A percentile compares a stretch with the other conserved stretches of the same genome.
Conservation (phyloP, 2,797 vertebrate species). For the Harpagifer antarcticus region DNA sequence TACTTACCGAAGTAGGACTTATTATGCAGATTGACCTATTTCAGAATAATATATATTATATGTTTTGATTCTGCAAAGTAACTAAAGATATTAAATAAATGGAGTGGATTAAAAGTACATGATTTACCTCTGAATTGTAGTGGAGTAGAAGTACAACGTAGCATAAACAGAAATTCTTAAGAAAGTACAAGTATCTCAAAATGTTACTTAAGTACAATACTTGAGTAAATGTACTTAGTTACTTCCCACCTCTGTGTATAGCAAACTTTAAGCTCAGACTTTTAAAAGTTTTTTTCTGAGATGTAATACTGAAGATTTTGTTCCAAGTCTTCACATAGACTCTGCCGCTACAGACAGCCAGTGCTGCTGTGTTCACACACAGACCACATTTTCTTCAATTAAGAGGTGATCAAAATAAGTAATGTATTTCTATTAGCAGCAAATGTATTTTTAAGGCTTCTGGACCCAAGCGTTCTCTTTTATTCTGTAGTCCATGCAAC, state of each 20-base stretch:
- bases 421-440: conserved; percentile 27
- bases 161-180: too few relatives aligned
- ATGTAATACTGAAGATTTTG: conserved; percentile 19
- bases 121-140: too few relatives aligned
- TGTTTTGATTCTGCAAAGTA: too few relatives aligned
- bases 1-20: too few relatives aligned
- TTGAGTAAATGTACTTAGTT: too few relatives aligned
- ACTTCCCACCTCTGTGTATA: neutral
- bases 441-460: conserved; percentile 35
- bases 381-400: conserved; percentile 25
- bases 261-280: neutral
- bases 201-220: too few relatives aligned
- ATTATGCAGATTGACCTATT: too few relatives aligned
- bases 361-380: conserved; percentile 26
- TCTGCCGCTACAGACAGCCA: conserved; percentile 32
- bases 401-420: conserved; percentile 40
- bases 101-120: too few relatives aligned
- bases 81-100: too few relatives aligned
- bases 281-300: neutral
- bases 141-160: too few relatives aligned
- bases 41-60: too few relatives aligned
- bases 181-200: too few relatives aligned
- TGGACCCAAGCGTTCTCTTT: conserved; percentile 30
- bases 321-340: conserved; percentile 30
- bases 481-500: conserved; percentile 46